phyloP scores from a whole-genome alignment of 2,113 vertebrate species.

The Zeus faber region DNA sequence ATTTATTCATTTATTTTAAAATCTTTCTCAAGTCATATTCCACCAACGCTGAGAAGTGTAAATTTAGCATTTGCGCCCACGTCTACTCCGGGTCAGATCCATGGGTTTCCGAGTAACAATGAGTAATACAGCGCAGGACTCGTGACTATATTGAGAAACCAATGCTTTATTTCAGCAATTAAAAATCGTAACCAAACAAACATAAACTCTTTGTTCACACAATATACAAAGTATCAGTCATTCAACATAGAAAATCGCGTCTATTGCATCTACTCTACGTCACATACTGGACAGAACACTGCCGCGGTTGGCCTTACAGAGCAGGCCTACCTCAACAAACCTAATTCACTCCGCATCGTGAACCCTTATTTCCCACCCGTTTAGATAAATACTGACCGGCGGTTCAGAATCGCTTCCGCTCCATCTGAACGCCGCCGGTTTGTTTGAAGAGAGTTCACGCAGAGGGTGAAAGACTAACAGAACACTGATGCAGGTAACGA shows the following conservation, averaged over 20 bases:
- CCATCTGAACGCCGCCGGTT: too few species aligned
- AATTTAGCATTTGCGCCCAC: too few species aligned
- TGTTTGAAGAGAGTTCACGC: too few species aligned
- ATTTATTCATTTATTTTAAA: too few species aligned
- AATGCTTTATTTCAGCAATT: conserved; percentile 53
- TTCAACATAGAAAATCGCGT: conserved; percentile 13
- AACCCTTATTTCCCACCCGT: too few species aligned
- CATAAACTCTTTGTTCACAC: conserved; percentile 53
- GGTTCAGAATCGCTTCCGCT: too few species aligned
- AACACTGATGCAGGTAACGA: too few species aligned
- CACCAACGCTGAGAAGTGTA: too few species aligned
- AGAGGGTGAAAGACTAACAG: too few species aligned
- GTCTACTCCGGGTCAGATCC: too few species aligned
- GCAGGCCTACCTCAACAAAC: conserved; percentile 10
- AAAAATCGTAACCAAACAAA: conserved; percentile 48
- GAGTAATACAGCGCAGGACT: neutral
- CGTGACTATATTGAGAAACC: conserved; percentile 11
- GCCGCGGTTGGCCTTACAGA: conserved; percentile 19
- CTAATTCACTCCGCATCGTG: neutral
- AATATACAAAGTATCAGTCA: conserved; percentile 35
- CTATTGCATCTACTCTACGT: conserved; percentile 28
- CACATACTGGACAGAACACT: conserved; percentile 40
- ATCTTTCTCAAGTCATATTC: too few species aligned
- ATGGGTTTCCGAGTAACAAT: too few species aligned
- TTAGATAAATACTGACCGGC: conserved; percentile 50